Percentiles rank a stretch among this genome's conserved stretches.
phyloP scores from a whole-genome alignment of 2,888 invertebrate genomes.

The Drosophila niveifrons region DNA sequence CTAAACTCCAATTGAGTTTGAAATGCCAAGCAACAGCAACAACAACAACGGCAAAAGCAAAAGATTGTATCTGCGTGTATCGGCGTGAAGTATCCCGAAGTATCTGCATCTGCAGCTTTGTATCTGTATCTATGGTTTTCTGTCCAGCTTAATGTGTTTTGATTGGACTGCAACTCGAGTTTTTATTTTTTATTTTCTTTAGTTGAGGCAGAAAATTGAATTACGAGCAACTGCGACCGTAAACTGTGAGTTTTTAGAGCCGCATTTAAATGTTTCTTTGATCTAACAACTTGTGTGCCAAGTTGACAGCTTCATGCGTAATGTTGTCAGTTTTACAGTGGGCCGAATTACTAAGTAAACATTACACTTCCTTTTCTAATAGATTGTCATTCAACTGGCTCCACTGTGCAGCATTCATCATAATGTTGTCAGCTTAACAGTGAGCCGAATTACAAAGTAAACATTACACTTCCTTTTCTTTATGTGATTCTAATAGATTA shows the following conservation, averaged over 20 bases:
- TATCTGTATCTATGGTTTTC: conserved; percentile 37
- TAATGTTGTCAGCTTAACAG: conserved; percentile 43
- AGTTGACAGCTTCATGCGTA: conserved; percentile 62
- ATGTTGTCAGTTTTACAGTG: conserved; percentile 49
- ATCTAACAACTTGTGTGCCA: conserved; percentile 59
- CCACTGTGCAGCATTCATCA: conserved; percentile 62
- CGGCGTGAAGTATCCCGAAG: conserved; percentile 12
- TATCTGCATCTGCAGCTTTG: conserved; percentile 39
- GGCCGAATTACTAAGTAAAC: not conserved
- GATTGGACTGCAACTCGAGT: conserved; percentile 38
- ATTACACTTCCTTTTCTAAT: too few relatives aligned
- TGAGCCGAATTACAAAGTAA: conserved; percentile 18
- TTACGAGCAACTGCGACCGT: conserved; percentile 34
- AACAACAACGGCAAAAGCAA: conserved; percentile 61
- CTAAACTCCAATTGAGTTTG: conserved; percentile 70
- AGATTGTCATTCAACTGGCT: not conserved
- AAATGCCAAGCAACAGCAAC: conserved; percentile 71
- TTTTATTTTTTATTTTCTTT: conserved; percentile 6
- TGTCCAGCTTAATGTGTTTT: conserved; percentile 38
- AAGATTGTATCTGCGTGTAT: conserved; percentile 40
- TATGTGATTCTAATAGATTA: not conserved
- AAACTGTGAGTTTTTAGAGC: conserved; percentile 18
- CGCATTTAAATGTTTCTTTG: conserved; percentile 52
- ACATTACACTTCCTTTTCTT: not conserved
- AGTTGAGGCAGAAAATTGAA: conserved; percentile 47